Conservation (phyloP, 2,888 invertebrate species). For the Glyphotaelius pellucidus region DNA sequence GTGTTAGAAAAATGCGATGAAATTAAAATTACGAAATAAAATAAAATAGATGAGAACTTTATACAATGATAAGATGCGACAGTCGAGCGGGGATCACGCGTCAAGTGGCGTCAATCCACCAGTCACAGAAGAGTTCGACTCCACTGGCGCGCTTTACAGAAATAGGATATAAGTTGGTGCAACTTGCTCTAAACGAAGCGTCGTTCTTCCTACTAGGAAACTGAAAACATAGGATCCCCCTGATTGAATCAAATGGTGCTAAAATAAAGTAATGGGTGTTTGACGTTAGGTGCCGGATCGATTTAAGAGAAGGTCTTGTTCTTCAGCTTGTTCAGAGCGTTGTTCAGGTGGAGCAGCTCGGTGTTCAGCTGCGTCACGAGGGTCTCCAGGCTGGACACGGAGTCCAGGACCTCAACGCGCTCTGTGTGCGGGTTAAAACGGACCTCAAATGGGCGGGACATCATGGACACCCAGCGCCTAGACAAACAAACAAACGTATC, state of each 20-base stretch:
- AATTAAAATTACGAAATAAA: slow-evolving; percentile 51
- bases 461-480: slow-evolving; percentile 94
- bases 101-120: background rate
- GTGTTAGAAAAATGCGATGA: slow-evolving; percentile 56
- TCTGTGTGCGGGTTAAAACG: slow-evolving; percentile 99
- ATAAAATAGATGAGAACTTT: slow-evolving; percentile 63
- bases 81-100: slow-evolving; percentile 55
- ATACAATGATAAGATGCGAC: slow-evolving; percentile 64
- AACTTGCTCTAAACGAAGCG: background rate
- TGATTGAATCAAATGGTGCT: slow-evolving; percentile 54
- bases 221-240: slow-evolving; percentile 52
- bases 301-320: slow-evolving; percentile 79
- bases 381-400: slow-evolving; percentile 90
- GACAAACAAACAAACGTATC: slow-evolving; percentile 67
- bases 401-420: slow-evolving; percentile 95
- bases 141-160: background rate
- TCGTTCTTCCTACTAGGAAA: background rate
- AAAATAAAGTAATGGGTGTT: slow-evolving; percentile 42
- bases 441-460: slow-evolving; percentile 98
- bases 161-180: background rate
- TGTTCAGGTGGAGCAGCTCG: slow-evolving; percentile 91
- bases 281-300: slow-evolving; percentile 65
- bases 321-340: slow-evolving; percentile 92
- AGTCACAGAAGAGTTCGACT: background rate
- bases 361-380: slow-evolving; percentile 91